Evolutionary conservation across 2,888 invertebrate species (phyloP).

Genomic region (Unio delphinus): DNA sequence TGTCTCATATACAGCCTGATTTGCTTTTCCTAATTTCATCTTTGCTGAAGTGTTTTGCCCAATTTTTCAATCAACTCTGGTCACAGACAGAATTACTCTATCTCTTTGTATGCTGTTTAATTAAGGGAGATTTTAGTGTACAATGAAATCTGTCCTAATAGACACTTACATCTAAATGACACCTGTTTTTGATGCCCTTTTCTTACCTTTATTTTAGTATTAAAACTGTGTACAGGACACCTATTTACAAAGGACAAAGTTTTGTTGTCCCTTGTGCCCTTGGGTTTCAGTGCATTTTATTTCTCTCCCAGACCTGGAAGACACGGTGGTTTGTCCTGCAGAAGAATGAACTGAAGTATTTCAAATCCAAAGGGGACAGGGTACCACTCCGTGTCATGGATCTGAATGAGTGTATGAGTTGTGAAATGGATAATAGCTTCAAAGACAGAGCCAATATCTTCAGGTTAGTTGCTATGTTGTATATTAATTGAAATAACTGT

Average conservation of each 20-base stretch:
- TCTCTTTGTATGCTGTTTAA: too few relatives aligned
- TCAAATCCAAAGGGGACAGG: slow-evolving; percentile 54
- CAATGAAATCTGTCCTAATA: too few relatives aligned
- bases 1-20: too few relatives aligned
- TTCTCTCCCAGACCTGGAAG: slow-evolving; percentile 58
- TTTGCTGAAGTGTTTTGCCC: too few relatives aligned
- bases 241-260: not conserved
- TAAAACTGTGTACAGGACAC: not conserved
- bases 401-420: slow-evolving; percentile 60
- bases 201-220: not conserved
- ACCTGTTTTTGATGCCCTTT: not conserved
- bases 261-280: not conserved
- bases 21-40: too few relatives aligned
- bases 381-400: slow-evolving; percentile 57
- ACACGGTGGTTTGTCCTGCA: slow-evolving; percentile 66
- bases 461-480: slow-evolving; percentile 30
- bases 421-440: slow-evolving; percentile 39
- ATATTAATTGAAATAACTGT: not conserved
- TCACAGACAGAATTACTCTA: too few relatives aligned
- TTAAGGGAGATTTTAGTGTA: too few relatives aligned
- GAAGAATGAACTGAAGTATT: slow-evolving; percentile 64
- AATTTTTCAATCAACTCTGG: too few relatives aligned
- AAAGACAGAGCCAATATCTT: slow-evolving; percentile 52
- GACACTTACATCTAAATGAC: not conserved
- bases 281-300: not conserved